phyloP scores from a whole-genome alignment of 2,797 vertebrate genomes.

The Protosalanx chinensis region DNA sequence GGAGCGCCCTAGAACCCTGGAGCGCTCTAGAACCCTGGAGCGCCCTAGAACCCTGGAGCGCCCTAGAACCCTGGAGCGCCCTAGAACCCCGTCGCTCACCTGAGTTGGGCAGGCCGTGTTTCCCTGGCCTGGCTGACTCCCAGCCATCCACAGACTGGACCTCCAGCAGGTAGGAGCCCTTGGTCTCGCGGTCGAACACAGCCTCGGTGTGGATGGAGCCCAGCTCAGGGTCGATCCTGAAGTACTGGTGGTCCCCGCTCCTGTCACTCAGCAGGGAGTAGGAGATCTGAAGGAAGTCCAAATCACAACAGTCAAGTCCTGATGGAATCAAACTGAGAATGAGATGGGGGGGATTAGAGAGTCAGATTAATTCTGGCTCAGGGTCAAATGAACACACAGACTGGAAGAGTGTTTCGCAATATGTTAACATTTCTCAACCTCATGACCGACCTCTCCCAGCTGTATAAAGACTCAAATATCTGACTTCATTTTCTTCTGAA shows the following conservation, averaged over 20 bases:
- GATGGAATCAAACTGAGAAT: not conserved
- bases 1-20: no score
- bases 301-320: not conserved
- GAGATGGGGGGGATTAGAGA: not conserved
- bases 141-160: slow-evolving; percentile 83
- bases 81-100: slow-evolving; percentile 61
- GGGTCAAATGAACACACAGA: no score
- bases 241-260: slow-evolving; percentile 80
- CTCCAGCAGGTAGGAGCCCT: slow-evolving; percentile 84
- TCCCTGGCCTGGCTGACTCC: slow-evolving; percentile 84
- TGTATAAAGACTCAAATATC: no score
- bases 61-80: not conserved
- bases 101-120: slow-evolving; percentile 83
- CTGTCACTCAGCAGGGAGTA: slow-evolving; percentile 85
- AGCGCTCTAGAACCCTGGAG: no score
- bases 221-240: slow-evolving; percentile 76
- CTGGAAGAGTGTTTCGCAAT: no score
- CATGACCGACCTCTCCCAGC: no score
- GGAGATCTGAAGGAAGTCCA: slow-evolving; percentile 69
- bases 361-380: no score
- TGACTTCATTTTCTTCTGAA: not conserved
- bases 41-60: no score
- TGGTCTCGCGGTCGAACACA: slow-evolving; percentile 86
- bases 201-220: slow-evolving; percentile 81
- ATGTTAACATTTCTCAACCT: no score